Base-by-base conservation (phyloP, 2,797 vertebrate species). In the Sebastes trivittatus region DNA sequence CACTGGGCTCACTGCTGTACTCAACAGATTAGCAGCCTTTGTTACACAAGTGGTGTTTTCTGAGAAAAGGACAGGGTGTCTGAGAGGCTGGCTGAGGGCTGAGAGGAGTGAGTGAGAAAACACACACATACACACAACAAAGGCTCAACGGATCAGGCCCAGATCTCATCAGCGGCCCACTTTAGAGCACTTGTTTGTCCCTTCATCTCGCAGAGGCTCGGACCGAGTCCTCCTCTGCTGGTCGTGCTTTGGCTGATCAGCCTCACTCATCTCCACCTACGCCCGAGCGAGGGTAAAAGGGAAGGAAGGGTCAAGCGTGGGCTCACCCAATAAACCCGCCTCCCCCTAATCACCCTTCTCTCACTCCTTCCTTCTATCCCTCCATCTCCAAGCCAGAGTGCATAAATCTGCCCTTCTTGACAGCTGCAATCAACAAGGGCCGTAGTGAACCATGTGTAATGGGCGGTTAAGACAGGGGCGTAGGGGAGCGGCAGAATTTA, bases 341-440 rank as follows among this genome's bases (percentile, higher is more conserved):
- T 66, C 61, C 75, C 71, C 75, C 88, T 85, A 81, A 88, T 84
- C 89, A 83, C 72, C 87, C 76, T 59, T 54, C 82, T 55, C 70
- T 83, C 82, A 46, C 77, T 69, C 65, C 83, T 52, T 64, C 77
- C 32, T 64, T 83, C 74, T 46, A 71, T 87, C 87, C 86, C 64
- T 66, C 64, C 38, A 27, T 32, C 20, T 87, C 82, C 10, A 2
- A 82, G 85, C 86, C 67, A 54, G 42, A 93, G 92, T 93, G 91
- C 80, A 92, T 95, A 94, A 95, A 94, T 95, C 92, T 88, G 77
- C 80, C 80, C 84, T 52, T 85, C 88, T 83, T 89, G 95, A 94
- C 94, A 95, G 93, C 93, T 92, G 93, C 93, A 95, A 95, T 95
- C 95, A 95, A 95, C 92, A 93, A 93, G 91, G 90, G 89, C 89